Percentiles rank a stretch among this genome's conserved stretches.
These are phyloP conservation scores for Chaetura pelagica DNA, from an alignment of 2,113 vertebrate genomes.

Conservation along the genomic window DNA sequence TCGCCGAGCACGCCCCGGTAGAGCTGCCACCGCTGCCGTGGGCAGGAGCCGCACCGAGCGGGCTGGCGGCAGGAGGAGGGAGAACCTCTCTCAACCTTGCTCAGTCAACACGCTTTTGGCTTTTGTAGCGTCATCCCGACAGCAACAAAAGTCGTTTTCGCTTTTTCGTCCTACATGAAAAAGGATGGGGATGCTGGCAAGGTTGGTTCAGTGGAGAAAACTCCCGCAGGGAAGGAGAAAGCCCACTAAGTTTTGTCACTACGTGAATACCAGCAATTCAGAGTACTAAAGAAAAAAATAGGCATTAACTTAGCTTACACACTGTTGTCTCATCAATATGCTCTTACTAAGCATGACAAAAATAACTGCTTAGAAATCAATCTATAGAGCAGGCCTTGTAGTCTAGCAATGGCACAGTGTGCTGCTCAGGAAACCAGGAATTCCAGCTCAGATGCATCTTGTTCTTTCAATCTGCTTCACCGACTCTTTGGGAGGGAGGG, in stretches of 20 bases:
- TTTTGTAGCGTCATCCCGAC: not conserved
- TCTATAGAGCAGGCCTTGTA: not conserved
- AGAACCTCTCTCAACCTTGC: too few relatives aligned
- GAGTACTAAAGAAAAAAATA: not conserved
- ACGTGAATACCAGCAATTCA: not conserved
- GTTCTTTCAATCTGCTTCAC: not conserved
- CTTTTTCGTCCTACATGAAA: not conserved
- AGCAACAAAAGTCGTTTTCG: not conserved
- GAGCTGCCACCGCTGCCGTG: not conserved
- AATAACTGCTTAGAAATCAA: not conserved
- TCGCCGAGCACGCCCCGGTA: not conserved
- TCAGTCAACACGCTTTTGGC: not conserved
- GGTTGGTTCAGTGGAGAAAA: not conserved
- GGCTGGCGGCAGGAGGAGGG: not conserved
- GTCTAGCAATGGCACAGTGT: not conserved
- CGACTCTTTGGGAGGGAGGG: not conserved
- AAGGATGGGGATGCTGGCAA: not conserved
- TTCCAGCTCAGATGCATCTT: not conserved
- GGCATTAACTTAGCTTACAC: not conserved
- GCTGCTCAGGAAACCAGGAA: not conserved
- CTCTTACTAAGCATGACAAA: slow-evolving; percentile 2
- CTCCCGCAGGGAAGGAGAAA: not conserved
- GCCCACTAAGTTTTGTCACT: not conserved
- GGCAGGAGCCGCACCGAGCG: not conserved
- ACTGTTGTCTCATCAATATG: not conserved